Conservation (phyloP, 2,888 invertebrate genomes). For the Gymnosoma rotundatum region DNA sequence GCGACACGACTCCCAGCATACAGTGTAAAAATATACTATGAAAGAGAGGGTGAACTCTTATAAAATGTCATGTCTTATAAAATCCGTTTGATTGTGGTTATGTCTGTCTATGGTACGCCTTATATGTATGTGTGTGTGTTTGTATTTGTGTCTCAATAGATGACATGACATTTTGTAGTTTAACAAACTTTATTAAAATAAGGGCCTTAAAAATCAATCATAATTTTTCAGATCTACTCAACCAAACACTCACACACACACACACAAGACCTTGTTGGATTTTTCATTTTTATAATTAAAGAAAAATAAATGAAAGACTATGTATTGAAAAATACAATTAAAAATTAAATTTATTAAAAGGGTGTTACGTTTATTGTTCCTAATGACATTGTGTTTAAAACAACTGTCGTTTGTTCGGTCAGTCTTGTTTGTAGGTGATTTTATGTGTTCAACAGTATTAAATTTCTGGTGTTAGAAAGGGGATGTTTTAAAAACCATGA, state of each 20-base stretch:
- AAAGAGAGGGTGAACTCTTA: background rate
- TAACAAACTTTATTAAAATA: conserved; percentile 8
- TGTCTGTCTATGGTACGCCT: background rate
- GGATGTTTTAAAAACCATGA: conserved; percentile 26
- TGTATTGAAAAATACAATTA: conserved; percentile 11
- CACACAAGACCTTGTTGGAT: background rate
- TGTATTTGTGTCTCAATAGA: background rate
- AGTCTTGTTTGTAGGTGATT: conserved; percentile 8
- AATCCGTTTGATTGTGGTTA: background rate
- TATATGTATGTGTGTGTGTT: background rate
- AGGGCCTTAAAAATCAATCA: conserved; percentile 52
- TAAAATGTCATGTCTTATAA: background rate
- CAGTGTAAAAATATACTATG: background rate
- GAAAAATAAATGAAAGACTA: conserved; percentile 29
- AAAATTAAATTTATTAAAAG: conserved; percentile 35
- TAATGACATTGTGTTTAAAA: conserved; percentile 33
- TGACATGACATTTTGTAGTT: conserved; percentile 45
- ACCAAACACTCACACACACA: background rate
- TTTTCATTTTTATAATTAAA: conserved; percentile 44
- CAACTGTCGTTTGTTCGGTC: conserved; percentile 36
- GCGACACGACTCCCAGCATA: background rate
- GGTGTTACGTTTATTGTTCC: conserved; percentile 33
- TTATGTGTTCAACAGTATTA: background rate
- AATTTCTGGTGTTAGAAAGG: conserved; percentile 39
- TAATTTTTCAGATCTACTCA: conserved; percentile 1